Base-by-base conservation (phyloP, 64 coral and sea anemone genomes). In the Exaiptasia diaphana region DNA sequence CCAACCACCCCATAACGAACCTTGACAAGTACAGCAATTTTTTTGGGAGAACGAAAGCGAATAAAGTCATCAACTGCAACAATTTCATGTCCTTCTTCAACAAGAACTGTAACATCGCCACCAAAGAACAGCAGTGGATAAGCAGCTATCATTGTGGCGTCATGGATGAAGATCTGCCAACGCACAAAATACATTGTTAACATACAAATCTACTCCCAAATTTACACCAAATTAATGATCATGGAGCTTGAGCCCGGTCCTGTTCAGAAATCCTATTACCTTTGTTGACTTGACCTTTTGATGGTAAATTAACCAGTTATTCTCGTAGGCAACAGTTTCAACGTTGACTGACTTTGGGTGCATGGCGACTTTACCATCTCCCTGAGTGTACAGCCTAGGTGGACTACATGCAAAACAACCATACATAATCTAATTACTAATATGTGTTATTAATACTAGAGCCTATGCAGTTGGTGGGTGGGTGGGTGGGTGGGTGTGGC, bases 101-200 rank as follows among this genome's bases (percentile, higher is more conserved):
- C 58, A 40, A 83, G 44, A 30, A 93, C 81, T 24, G 89, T 85
- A 54, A 99, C 93, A 4, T 85, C 76, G 1, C 95, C 95, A 75
- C 95, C 95, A 71, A 99, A 99, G 85, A 99, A 99, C 41, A 99
- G 40, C n/a, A 99, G 53, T 2, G 95, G 85, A 70, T 85, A 99
- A 3, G 95, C 89, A 8, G 95, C 80, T 12, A 99, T 92, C 85
- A 92, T 85, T 2, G 89, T 99, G 54, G 89, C 67, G 61, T 99
- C 90, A 39, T 58, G 76, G 41, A 79, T 56, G 52, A 79, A 79
- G 12, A 79, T 53, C 71, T 75, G 27, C 50, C 11, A 15, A 75
- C 32, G 43, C 14, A 75, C 24, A 32, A 29, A 23, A 33, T 10
- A 65, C 38, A 70, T 23, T n/a, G n/a, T n/a, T n/a, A n/a, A n/a